Evolutionary conservation across 2,797 vertebrate species (phyloP).

Genomic region (Neosilurus hyrtlii): DNA sequence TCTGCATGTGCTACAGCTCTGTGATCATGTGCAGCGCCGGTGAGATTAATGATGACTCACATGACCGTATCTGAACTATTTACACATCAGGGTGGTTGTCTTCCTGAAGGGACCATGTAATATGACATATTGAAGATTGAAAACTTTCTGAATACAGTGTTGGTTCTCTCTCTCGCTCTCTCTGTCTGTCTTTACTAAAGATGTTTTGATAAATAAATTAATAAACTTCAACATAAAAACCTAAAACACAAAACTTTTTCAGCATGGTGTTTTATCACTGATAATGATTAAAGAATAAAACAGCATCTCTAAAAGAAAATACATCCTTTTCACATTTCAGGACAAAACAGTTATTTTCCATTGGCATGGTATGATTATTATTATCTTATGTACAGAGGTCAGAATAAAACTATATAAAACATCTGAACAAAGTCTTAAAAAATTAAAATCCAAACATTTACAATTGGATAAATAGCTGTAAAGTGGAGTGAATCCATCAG

Average conservation of each 20-base stretch:
- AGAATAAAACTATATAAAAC: constrained; percentile 54
- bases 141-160: not conserved
- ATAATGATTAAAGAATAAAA: constrained; percentile 66
- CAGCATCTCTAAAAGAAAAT: constrained; percentile 74
- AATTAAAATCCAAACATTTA: constrained; percentile 45
- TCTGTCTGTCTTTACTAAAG: constrained; percentile 58
- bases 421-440: constrained; percentile 30
- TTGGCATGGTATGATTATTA: constrained; percentile 65
- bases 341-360: constrained; percentile 66
- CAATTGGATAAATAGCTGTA: constrained; percentile 33
- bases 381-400: constrained; percentile 52
- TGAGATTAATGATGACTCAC: constrained; percentile 38
- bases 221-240: constrained; percentile 26
- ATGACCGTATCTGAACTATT: constrained; percentile 10
- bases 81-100: not conserved
- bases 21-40: constrained; percentile 41
- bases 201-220: constrained; percentile 57
- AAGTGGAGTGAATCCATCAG: not conserved
- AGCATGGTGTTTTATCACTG: constrained; percentile 64
- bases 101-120: constrained; percentile 44
- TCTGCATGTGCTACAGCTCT: constrained; percentile 61
- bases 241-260: constrained; percentile 55
- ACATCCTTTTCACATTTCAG: constrained; percentile 71
- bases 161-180: constrained; percentile 47
- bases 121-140: not conserved